Base-by-base conservation (phyloP, 2,797 vertebrate species). In the Amphiprion clarkii region DNA sequence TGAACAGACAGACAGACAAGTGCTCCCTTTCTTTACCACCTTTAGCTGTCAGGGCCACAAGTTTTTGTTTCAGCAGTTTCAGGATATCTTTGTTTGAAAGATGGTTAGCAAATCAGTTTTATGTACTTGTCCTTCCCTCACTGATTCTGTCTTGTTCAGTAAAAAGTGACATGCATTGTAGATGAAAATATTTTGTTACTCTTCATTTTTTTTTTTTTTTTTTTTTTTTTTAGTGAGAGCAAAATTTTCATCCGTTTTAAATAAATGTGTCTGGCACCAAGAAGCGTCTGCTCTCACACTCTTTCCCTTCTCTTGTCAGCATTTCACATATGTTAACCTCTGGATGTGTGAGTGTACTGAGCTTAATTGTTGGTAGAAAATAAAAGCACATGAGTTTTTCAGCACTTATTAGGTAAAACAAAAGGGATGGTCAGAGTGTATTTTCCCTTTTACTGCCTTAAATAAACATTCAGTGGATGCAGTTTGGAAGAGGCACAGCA, bases 11-110 rank as follows among this genome's bases (percentile, higher is more conserved):
- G 66, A 74, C 64, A 78, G 61, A 71, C 69, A 86, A 84, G 62
- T 66, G 74, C 61, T 75, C 55, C 54, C 67, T 87, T 85, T 88
- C 71, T 87, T 85, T 66, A 60, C 78, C 72, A 29, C 53, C 56
- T 46, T 39, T 78, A 89, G 84, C 87, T 91, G 90, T 88, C 86
- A 82, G 76, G 71, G 75, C 81, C 66, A 63, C 44, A 31, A 53
- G 60, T 77, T 80, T 71, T 65, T 71, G 71, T 75, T 77, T 77
- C 21, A 12, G 76, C 54, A 77, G 68, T 76, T 78, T 82, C 56
- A 56, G 14, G 5, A 51, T 29, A 17, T 75, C 54, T 51, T 69
- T 56, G 19, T 77, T 73, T 60, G 25, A 61, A n/a, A 73, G 29
- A 29, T 44, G 21, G 67, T 31, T 25, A 42, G 11, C 19, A 29